phyloP scores from a whole-genome alignment of 2,797 vertebrate genomes.

The Sorex maritimensis region DNA sequence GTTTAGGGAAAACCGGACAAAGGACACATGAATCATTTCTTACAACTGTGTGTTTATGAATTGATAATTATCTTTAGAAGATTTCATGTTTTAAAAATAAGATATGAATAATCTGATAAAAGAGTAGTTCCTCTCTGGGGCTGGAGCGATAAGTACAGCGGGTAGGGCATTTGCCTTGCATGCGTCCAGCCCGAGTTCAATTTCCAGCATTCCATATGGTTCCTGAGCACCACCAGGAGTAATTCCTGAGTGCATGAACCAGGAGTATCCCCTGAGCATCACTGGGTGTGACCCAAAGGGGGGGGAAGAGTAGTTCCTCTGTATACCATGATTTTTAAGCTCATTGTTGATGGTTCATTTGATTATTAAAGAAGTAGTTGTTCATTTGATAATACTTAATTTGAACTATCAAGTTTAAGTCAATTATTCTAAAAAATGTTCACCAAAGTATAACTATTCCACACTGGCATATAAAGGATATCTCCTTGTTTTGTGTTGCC shows the following conservation, averaged over 20 bases:
- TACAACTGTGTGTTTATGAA: too few species aligned
- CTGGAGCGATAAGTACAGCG: too few species aligned
- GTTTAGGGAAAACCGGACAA: background rate
- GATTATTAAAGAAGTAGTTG: background rate
- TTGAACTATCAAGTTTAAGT: background rate
- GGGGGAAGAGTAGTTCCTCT: background rate
- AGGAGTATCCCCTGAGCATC: too few species aligned
- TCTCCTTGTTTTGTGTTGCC: background rate
- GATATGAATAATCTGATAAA: constrained; percentile 21
- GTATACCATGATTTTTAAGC: background rate
- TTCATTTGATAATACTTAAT: constrained; percentile 34
- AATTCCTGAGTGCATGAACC: too few species aligned
- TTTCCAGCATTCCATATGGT: too few species aligned
- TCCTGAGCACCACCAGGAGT: too few species aligned
- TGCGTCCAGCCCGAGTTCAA: too few species aligned
- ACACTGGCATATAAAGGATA: background rate
- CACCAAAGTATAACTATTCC: too few species aligned
- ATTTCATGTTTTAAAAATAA: constrained; percentile 28
- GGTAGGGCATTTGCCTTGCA: too few species aligned
- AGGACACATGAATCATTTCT: background rate
- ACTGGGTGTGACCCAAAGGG: too few species aligned
- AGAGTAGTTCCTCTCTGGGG: background rate
- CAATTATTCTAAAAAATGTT: constrained; percentile 17
- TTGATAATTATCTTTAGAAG: background rate
- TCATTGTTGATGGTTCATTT: background rate